Percentiles rank a stretch among this genome's conserved stretches.
Evolutionary conservation across 2,113 vertebrate species (phyloP).

Genomic region (Morone chrysops): DNA sequence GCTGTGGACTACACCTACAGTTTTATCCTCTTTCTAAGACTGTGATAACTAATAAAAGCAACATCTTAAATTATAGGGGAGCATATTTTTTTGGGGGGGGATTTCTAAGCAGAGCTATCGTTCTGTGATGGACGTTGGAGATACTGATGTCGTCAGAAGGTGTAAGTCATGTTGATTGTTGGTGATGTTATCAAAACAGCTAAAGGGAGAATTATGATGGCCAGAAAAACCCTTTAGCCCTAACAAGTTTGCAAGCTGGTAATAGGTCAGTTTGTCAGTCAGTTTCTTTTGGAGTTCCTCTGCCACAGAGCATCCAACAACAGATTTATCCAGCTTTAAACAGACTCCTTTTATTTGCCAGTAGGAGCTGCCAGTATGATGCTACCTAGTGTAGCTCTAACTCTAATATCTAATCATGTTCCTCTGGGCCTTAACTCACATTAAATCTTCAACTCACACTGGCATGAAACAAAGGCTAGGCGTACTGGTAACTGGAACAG

Average conservation of each 20-base stretch:
- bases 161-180: too few relatives aligned
- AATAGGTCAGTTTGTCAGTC: not conserved
- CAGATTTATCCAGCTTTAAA: conserved; percentile 34
- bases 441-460: conserved; percentile 55
- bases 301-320: not conserved
- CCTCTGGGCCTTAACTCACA: conserved; percentile 47
- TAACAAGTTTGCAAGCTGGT: not conserved
- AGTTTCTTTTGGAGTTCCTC: not conserved
- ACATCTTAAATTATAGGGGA: too few relatives aligned
- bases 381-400: conserved; percentile 8
- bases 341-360: conserved; percentile 8
- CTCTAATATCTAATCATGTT: conserved; percentile 49
- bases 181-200: not conserved
- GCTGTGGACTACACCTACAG: too few relatives aligned
- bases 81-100: too few relatives aligned
- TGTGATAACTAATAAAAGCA: too few relatives aligned
- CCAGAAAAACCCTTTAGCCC: not conserved
- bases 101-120: too few relatives aligned
- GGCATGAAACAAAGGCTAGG: conserved; percentile 51
- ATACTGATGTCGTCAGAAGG: too few relatives aligned
- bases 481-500: conserved; percentile 11
- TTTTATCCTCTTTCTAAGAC: too few relatives aligned
- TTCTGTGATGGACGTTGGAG: too few relatives aligned
- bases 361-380: conserved; percentile 19
- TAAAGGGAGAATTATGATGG: not conserved